Base-by-base conservation (phyloP, 2,113 vertebrate genomes). In the Neotoma lepida region DNA sequence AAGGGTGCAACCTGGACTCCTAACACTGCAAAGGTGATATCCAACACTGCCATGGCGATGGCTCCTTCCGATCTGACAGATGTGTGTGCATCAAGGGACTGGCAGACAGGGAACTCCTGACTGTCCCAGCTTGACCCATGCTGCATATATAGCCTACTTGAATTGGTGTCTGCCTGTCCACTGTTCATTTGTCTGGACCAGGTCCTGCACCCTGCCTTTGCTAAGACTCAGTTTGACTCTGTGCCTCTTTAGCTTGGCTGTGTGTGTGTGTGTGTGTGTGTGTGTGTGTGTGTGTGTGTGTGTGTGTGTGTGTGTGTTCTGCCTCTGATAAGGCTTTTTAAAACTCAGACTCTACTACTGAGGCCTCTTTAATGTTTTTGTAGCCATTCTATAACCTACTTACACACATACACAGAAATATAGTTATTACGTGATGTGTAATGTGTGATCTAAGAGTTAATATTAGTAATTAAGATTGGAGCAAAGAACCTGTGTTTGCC, bases 381-480 rank as follows among this genome's bases (percentile, higher is more conserved):
- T 85, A 64, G 81, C 81, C 41, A 46, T 85, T 85, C 58, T 85
- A 33, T 28, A 64, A 33, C 30, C 49, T 78, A 51, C 33, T 7
- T 78, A 44, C 28, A 41, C 30, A 13, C 35, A 22, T 39, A 26
- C 51, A 24, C 56, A 44, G 39, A 84, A 44, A 28, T 58, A 14
- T 63, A 63, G 44, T 63, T 63, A 63, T 39, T 9, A 64, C 17
- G 12, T 33, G 81, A 85, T 10, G 28, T 64, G 9, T 85, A 30
- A 64, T 46, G 58, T n/a, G 20, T 85, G 81, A 84, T 84, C 81
- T 84, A 63, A 84, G 81, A 46, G 81, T 64, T 85, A 85, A 85
- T 64, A 22, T 85, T 46, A 33, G 39, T 17, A 64, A 85, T 64
- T 85, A 85, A n/a, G 49, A 64, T 63, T 46, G 4, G 81, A 85